These are phyloP conservation scores for Aphelenchoides fujianensis DNA, from an alignment of 1,140 invertebrate genomes.

Conservation along the genomic window DNA sequence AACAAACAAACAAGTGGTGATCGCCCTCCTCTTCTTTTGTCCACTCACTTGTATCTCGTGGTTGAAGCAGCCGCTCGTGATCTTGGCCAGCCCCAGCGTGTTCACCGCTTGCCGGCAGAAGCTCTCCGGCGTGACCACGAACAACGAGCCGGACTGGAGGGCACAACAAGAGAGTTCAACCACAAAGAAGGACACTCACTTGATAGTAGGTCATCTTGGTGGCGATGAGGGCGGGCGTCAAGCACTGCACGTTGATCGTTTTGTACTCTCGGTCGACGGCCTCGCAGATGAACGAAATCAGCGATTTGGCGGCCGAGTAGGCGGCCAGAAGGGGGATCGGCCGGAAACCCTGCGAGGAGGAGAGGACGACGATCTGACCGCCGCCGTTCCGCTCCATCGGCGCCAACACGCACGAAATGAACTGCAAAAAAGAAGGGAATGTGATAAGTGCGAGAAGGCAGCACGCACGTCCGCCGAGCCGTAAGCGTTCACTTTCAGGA, in stretches of 20 bases:
- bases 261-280: constrained; percentile 57
- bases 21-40: neutral
- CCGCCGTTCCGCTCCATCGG: constrained; percentile 56
- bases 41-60: constrained; percentile 56
- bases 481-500: constrained; percentile 56
- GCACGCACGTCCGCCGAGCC: constrained; percentile 54
- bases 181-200: constrained; percentile 32
- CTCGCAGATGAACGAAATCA: constrained; percentile 53
- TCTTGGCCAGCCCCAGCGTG: constrained; percentile 44
- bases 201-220: constrained; percentile 61
- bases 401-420: constrained; percentile 53
- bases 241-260: constrained; percentile 54
- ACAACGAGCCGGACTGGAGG: constrained; percentile 50
- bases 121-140: constrained; percentile 55
- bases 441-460: too few species aligned
- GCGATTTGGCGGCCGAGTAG: constrained; percentile 54
- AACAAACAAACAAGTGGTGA: too few species aligned
- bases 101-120: constrained; percentile 50
- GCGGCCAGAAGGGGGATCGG: constrained; percentile 56
- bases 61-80: constrained; percentile 57
- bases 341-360: constrained; percentile 52
- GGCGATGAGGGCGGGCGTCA: constrained; percentile 56
- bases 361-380: constrained; percentile 58
- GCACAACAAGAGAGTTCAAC: constrained; percentile 20
- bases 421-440: constrained; percentile 30